Evolutionary conservation across 30 jellyfish, hydroid and myxozoan species (phyloP).

Genomic region (Aurelia aurita): DNA sequence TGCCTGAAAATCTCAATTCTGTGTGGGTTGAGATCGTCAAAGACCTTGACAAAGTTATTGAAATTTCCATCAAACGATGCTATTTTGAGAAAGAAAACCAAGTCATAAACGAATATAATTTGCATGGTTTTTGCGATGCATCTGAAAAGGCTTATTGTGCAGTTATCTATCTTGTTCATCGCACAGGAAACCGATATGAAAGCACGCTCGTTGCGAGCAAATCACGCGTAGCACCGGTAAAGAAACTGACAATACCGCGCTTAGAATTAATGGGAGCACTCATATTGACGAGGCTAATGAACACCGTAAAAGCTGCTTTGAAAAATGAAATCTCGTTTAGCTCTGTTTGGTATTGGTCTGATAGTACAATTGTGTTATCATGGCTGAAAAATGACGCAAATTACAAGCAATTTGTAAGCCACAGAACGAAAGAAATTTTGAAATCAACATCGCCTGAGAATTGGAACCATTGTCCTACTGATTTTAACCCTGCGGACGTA

Average conservation of each 20-base stretch:
- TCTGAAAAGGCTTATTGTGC: conserved; percentile 4
- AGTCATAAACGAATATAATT: background rate
- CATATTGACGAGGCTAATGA: too few relatives aligned
- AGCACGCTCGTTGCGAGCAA: background rate
- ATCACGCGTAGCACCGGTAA: background rate
- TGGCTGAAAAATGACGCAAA: too few relatives aligned
- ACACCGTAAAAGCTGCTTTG: too few relatives aligned
- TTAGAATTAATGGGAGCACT: background rate
- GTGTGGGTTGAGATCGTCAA: background rate
- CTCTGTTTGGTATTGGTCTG: too few relatives aligned
- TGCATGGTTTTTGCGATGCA: conserved; percentile 1
- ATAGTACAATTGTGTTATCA: too few relatives aligned
- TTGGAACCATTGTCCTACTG: too few relatives aligned
- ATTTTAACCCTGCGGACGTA: too few relatives aligned
- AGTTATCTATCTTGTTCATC: background rate
- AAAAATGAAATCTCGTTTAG: too few relatives aligned
- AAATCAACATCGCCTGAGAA: too few relatives aligned
- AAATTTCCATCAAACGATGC: background rate
- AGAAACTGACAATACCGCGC: background rate
- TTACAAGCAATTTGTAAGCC: too few relatives aligned
- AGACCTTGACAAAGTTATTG: background rate
- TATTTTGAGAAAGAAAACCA: background rate
- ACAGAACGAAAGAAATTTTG: too few relatives aligned
- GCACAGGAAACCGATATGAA: background rate
- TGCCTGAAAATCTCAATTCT: background rate